Evolutionary conservation across 2,888 invertebrate species (phyloP), one percentile per base, ranked within the genome.

Genomic region (Melanotus villosus): DNA sequence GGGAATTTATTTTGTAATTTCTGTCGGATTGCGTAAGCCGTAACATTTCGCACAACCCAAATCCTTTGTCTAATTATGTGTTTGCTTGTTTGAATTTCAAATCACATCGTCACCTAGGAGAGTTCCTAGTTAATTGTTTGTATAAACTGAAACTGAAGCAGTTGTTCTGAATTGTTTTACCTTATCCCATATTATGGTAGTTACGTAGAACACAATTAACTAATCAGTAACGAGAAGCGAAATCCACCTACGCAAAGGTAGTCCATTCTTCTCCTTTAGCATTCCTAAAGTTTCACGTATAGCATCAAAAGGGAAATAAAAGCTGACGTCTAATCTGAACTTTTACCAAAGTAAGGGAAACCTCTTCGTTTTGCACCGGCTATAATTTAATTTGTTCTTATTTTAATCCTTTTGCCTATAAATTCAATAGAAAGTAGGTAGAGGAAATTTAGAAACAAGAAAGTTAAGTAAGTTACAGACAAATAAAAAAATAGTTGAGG

Each of bases 61-160:
- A 52, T 52, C 52, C 52, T 52, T 52, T 52, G 32, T 52, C 52
- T 52, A 52, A 52, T 52, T 52, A 52, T 47, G 59, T 45, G 45
- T 45, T 59, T 34, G 45, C 45, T 59, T 59, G 45, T 59, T 59
- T 59, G 45, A 59, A 21, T 32, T 45, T 45, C 45, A 59, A 59
- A 59, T 59, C 45, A 59, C 59, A 59, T 59, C 52, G 52, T 52
- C 52, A 52, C 52, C 52, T 52, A 52, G 34, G 52, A 52, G 52
- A 52, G 52, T 52, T 52, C 14, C 52, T 18, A 52, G 16, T 52
- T 52, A 52, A 52, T 32, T 52, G 52, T 52, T 52, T 52, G 26
- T 18, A 52, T 52, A 52, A 52, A 52, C 52, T 52, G 30, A 52
- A 32, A 52, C 26, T n/a, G 52, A 52, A 52, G 14, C 52, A 18